phyloP scores from a whole-genome alignment of 2,888 invertebrate genomes.

The Artemia sinica region DNA sequence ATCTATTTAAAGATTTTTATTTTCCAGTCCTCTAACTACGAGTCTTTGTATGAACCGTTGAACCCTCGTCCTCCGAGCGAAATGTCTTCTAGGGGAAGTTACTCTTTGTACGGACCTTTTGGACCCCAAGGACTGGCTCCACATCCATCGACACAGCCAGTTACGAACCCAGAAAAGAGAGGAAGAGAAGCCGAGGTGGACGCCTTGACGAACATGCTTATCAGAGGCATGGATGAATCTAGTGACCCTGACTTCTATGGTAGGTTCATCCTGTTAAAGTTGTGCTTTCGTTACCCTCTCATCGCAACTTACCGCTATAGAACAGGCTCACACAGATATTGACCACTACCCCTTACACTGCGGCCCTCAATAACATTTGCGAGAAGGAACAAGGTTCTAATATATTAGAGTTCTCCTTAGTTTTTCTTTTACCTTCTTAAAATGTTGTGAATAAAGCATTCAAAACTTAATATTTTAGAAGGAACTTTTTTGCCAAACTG shows the following conservation, averaged over 20 bases:
- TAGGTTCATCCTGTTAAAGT: slow-evolving; percentile 26
- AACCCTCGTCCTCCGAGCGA: slow-evolving; percentile 60
- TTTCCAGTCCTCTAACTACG: slow-evolving; percentile 51
- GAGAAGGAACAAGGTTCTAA: no score
- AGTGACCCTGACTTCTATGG: slow-evolving; percentile 48
- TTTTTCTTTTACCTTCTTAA: no score
- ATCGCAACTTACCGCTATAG: no score
- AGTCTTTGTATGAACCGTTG: slow-evolving; percentile 80
- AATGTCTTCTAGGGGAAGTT: slow-evolving; percentile 46
- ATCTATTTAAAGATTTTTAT: slow-evolving; percentile 20
- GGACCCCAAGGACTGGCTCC: slow-evolving; percentile 33
- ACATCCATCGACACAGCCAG: slow-evolving; percentile 25
- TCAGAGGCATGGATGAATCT: slow-evolving; percentile 65
- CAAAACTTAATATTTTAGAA: no score
- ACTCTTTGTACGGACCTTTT: slow-evolving; percentile 49
- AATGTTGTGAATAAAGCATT: no score
- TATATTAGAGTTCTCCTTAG: no score
- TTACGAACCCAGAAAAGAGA: slow-evolving; percentile 30
- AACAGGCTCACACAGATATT: no score
- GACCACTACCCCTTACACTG: no score
- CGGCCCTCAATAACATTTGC: no score
- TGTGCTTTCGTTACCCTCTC: no score
- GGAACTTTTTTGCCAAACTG: no score
- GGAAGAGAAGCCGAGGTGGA: slow-evolving; percentile 69
- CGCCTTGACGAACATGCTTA: slow-evolving; percentile 66